A percentile compares a stretch with the other conserved stretches of the same genome.
Evolutionary conservation across 2,888 invertebrate species (phyloP).

Genomic region (Clivina fossor): DNA sequence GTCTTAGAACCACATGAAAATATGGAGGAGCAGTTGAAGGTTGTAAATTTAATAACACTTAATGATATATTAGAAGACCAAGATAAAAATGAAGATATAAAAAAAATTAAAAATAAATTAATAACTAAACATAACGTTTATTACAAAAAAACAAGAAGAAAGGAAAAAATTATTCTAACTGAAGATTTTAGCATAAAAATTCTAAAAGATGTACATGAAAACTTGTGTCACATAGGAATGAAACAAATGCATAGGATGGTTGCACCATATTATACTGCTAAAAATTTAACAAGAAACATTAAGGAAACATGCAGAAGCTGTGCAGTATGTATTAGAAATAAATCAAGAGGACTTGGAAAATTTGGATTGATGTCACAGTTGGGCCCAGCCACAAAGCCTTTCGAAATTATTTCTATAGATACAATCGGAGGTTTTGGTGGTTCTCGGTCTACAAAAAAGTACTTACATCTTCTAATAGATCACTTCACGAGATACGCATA

Average conservation of each 20-base stretch:
- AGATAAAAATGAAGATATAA: slow-evolving; percentile 22
- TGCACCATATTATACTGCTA: slow-evolving; percentile 14
- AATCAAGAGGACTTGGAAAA: slow-evolving; percentile 34
- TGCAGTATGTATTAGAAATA: slow-evolving; percentile 41
- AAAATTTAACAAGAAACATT: slow-evolving; percentile 32
- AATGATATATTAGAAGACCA: slow-evolving; percentile 35
- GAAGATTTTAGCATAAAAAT: slow-evolving; percentile 31
- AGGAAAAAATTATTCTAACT: slow-evolving; percentile 29
- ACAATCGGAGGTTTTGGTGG: slow-evolving; percentile 44
- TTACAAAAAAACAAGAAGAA: slow-evolving; percentile 27
- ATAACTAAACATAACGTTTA: slow-evolving; percentile 28
- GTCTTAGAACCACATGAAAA: slow-evolving; percentile 36
- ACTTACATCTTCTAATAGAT: slow-evolving; percentile 39
- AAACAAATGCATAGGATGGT: slow-evolving; percentile 17
- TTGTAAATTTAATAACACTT: slow-evolving; percentile 22
- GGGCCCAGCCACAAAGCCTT: slow-evolving; percentile 27
- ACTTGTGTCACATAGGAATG: slow-evolving; percentile 14
- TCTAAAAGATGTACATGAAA: slow-evolving; percentile 29
- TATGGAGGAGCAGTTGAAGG: slow-evolving; percentile 23
- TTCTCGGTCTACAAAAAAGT: too few relatives aligned
- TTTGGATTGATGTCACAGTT: slow-evolving; percentile 15
- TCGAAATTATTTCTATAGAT: slow-evolving; percentile 42
- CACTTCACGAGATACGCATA: slow-evolving; percentile 42
- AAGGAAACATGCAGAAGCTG: slow-evolving; percentile 29
- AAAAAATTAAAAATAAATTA: slow-evolving; percentile 9